Conservation (phyloP, 1,140 invertebrate species). For the Dendroctonus valens region DNA sequence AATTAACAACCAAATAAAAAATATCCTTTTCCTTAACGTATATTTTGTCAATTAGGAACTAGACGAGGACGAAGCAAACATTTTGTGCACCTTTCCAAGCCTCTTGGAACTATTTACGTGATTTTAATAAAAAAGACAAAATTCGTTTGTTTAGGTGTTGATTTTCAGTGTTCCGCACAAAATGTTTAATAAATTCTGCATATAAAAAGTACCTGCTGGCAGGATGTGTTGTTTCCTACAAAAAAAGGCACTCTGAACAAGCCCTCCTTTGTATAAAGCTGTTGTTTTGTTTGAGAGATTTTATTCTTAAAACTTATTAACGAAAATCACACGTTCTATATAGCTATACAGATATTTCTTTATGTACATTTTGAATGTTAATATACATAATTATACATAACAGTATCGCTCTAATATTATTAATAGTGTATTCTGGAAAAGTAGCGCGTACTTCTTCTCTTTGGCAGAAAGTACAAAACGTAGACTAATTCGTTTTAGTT, state of each 20-base stretch:
- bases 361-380: slow-evolving; percentile 44
- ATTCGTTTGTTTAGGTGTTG: no score
- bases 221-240: slow-evolving; percentile 28
- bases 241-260: slow-evolving; percentile 27
- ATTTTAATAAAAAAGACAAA: no score
- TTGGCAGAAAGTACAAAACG: slow-evolving; percentile 16
- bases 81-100: no score
- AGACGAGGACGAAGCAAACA: no score
- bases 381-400: slow-evolving; percentile 37
- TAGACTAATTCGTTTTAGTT: slow-evolving; percentile 25
- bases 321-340: slow-evolving; percentile 31
- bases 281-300: slow-evolving; percentile 44
- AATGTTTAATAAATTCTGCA: neutral
- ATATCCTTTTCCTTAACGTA: no score
- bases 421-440: slow-evolving; percentile 2
- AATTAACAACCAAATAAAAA: no score
- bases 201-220: slow-evolving; percentile 43
- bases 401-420: slow-evolving; percentile 24
- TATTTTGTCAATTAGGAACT: no score
- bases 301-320: slow-evolving; percentile 41
- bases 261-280: slow-evolving; percentile 44
- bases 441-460: slow-evolving; percentile 14
- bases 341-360: slow-evolving; percentile 21
- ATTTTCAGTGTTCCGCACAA: no score
- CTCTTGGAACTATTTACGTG: no score